phyloP scores from a whole-genome alignment of 2,113 vertebrate species.

The Carlito syrichta region DNA sequence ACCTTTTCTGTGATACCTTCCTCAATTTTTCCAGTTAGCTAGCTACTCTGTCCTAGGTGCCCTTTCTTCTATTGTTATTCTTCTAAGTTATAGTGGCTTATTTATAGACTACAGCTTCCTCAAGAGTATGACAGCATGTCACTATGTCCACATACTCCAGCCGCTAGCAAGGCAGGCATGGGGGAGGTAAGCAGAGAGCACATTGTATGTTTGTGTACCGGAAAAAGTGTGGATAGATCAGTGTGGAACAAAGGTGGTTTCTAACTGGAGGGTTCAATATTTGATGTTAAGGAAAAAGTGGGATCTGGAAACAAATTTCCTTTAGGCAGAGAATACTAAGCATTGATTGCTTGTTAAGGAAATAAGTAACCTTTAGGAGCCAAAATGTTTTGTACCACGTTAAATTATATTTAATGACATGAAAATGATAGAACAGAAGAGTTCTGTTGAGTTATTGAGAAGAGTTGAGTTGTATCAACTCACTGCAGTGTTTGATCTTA shows the following conservation, averaged over 20 bases:
- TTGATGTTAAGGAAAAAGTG: conserved; percentile 11
- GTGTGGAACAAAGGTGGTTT: not conserved
- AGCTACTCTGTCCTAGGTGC: not conserved
- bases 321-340: not conserved
- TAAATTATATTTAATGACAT: not conserved
- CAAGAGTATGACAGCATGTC: not conserved
- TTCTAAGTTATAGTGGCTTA: not conserved
- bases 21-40: not conserved
- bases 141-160: not conserved
- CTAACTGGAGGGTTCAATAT: not conserved
- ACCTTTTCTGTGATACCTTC: not conserved
- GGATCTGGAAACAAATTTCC: conserved; percentile 5
- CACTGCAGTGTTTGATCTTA: not conserved
- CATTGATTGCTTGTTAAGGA: not conserved
- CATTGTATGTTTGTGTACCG: not conserved
- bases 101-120: not conserved
- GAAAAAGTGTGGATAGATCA: not conserved
- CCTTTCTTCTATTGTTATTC: not conserved
- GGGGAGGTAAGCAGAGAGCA: no score
- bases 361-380: not conserved
- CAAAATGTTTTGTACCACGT: not conserved
- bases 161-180: not conserved
- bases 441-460: no score
- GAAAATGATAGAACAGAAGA: not conserved
- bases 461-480: no score